These are phyloP conservation scores for Ophiodon elongatus DNA, from an alignment of 2,113 vertebrate species.

Conservation along the genomic window DNA sequence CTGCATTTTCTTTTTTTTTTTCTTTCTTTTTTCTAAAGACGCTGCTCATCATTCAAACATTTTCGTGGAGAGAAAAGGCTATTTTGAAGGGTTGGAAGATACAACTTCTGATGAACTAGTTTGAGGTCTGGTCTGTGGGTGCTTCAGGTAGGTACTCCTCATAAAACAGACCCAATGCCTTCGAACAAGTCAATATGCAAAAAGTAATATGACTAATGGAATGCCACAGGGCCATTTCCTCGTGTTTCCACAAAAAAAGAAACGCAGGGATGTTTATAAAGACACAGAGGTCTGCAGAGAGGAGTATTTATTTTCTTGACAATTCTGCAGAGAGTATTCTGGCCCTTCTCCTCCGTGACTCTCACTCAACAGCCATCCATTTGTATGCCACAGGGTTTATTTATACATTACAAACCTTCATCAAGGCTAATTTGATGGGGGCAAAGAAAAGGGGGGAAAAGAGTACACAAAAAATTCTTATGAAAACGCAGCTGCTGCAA, in stretches of 20 bases:
- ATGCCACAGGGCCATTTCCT: conserved; percentile 73
- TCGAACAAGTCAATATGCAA: conserved; percentile 38
- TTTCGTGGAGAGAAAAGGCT: background rate
- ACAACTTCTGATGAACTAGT: background rate
- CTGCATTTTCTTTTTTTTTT: background rate
- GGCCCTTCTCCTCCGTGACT: conserved; percentile 74
- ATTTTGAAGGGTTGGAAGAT: background rate
- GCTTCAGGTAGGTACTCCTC: conserved; percentile 37
- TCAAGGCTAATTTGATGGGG: conserved; percentile 86
- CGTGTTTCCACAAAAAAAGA: conserved; percentile 67
- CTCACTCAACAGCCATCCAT: conserved; percentile 86
- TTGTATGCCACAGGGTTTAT: conserved; percentile 85
- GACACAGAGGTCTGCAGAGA: conserved; percentile 76
- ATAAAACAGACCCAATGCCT: conserved; percentile 31
- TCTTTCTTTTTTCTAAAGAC: background rate
- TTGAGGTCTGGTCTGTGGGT: background rate
- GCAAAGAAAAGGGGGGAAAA: conserved; percentile 64
- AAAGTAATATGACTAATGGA: conserved; percentile 68
- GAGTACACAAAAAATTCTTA: conserved; percentile 77
- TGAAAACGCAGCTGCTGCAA: conserved; percentile 85
- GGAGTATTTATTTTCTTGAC: conserved; percentile 84
- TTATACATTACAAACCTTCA: conserved; percentile 87
- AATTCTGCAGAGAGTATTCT: conserved; percentile 76
- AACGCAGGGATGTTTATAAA: conserved; percentile 80
- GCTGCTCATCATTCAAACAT: background rate